Evolutionary conservation across 2,113 vertebrate genomes (phyloP), one percentile per base, ranked within the genome.

Genomic region (Gymnarchus niloticus): DNA sequence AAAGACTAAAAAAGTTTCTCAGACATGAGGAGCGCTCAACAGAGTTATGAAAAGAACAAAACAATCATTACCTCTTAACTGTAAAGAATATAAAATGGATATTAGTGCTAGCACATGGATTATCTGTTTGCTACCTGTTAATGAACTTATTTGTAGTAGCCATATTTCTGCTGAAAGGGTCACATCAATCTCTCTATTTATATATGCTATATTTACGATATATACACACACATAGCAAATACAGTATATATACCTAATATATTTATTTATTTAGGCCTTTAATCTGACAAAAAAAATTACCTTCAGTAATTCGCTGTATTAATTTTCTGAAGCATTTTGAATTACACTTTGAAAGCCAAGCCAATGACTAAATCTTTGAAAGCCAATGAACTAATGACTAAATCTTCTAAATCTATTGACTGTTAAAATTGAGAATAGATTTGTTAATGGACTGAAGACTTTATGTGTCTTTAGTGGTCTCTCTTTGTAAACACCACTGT

Each of bases 1-100:
- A 19, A 46, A 76, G 84, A 56, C 69, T 85, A 77, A 57, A 77
- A 23, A 85, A 46, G 69, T 85, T 44, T n/a, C 65, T 85, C 33
- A 77, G 52, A 77, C 84, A 85, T 23, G 69, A 85, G 28, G 84
- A 85, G 51, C 84, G 69, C 33, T 10, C 19, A 17, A 2, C 52
- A 76, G 37, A 57, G 21, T 23, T 46, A 44, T 46, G 51, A 57
- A 37, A 14, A n/a, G 44, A 46, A 48, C 46, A 80, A n/a, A n/a
- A 46, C 21, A 44, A 6, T 41, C 44, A 49, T 49, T 49, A 49
- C 44, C 21, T 21, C 19, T 2, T 4, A 80, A 80, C 14, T 37
- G 17, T 37, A 73, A 41, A 37, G 65, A 54, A 41, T 73, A 19
- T 19, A 41, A 69, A 69, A 14, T 73, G 14, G 10, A 4, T 73